Evolutionary conservation across 2,113 vertebrate genomes (phyloP).

Genomic region (Clarias gariepinus): DNA sequence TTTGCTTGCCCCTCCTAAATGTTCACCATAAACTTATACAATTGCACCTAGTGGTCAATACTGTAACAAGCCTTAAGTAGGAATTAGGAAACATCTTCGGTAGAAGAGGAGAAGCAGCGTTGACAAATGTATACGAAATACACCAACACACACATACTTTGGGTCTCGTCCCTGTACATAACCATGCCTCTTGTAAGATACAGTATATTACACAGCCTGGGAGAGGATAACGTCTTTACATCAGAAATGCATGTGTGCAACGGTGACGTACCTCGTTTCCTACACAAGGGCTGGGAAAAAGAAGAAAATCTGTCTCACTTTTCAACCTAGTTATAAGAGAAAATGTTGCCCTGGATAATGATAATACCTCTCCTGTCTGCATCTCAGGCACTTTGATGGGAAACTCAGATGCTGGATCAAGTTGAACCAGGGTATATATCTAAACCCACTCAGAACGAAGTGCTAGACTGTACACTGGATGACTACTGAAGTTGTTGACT

Average conservation of each 20-base stretch:
- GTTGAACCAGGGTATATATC: no score
- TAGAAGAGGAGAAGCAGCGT: neutral
- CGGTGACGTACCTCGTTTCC: neutral
- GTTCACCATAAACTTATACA: neutral
- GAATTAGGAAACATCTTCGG: neutral
- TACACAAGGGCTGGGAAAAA: neutral
- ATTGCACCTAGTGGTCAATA: neutral
- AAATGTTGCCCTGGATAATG: neutral
- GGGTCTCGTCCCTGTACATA: neutral
- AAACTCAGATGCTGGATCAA: no score
- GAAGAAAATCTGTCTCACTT: neutral
- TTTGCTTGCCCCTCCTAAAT: neutral
- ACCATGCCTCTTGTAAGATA: neutral
- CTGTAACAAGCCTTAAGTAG: neutral
- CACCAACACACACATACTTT: neutral
- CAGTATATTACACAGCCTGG: neutral
- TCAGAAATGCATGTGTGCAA: neutral
- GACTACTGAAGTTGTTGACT: no score
- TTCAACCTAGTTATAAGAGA: neutral
- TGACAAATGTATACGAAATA: neutral
- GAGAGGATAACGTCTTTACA: neutral
- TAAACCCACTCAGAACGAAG: no score
- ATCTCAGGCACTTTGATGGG: neutral
- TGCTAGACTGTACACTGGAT: no score
- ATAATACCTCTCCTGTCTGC: neutral